phyloP scores from a whole-genome alignment of 2,113 vertebrate genomes.

The Myotis davidii region DNA sequence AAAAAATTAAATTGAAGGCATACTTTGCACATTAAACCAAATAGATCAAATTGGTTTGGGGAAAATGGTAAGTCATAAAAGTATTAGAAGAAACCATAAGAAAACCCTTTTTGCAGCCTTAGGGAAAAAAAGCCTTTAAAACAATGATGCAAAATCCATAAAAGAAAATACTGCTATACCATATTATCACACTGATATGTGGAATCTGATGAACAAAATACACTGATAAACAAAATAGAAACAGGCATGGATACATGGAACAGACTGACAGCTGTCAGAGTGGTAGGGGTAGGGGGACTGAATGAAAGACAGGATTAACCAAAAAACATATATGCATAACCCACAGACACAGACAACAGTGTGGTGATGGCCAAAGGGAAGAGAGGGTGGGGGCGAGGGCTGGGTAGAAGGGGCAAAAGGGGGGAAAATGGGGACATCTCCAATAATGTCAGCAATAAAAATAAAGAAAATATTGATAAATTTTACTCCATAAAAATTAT shows the following conservation, averaged over 20 bases:
- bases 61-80: neutral
- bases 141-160: neutral
- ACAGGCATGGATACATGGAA: neutral
- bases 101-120: neutral
- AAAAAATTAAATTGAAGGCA: constrained; percentile 7
- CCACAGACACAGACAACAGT: neutral
- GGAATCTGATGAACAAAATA: neutral
- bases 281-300: too few relatives aligned
- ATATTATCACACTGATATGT: neutral
- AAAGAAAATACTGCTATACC: neutral
- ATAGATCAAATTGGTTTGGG: neutral
- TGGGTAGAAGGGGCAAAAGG: neutral
- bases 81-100: neutral
- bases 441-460: neutral
- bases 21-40: neutral
- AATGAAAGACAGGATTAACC: neutral
- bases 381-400: too few relatives aligned
- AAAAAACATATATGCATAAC: neutral
- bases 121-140: neutral
- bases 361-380: neutral
- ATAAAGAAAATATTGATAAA: neutral
- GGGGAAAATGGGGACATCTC: neutral
- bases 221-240: neutral
- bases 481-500: neutral
- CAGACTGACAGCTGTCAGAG: neutral